These are phyloP conservation scores for Pungitius pungitius DNA, from an alignment of 2,113 vertebrate species.

Conservation along the genomic window DNA sequence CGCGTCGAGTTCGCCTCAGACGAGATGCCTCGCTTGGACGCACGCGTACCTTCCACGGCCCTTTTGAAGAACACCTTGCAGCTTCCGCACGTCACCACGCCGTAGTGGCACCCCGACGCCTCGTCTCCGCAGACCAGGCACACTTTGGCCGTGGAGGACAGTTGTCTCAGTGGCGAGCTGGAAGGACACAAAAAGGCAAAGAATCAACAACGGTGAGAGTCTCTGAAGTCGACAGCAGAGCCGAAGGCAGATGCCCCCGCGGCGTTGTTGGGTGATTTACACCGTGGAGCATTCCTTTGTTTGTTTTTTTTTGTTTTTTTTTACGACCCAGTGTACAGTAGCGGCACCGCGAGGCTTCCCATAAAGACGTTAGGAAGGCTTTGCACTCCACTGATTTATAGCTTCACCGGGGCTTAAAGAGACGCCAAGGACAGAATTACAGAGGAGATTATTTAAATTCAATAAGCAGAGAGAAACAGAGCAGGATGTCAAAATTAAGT, in stretches of 20 bases:
- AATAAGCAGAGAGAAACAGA: conserved; percentile 48
- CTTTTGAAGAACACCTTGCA: conserved; percentile 99
- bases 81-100: conserved; percentile 98
- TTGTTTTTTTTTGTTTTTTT: too few relatives aligned
- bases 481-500: conserved; percentile 49
- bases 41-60: conserved; percentile 99
- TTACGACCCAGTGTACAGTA: conserved; percentile 52
- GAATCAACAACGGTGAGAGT: conserved; percentile 34
- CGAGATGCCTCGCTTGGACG: too few relatives aligned
- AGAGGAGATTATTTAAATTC: conserved; percentile 59
- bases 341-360: conserved; percentile 38
- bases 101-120: conserved; percentile 98
- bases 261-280: conserved; percentile 13
- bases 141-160: conserved; percentile 96
- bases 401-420: conserved; percentile 29
- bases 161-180: conserved; percentile 93
- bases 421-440: conserved; percentile 57
- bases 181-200: conserved; percentile 62
- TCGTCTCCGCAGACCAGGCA: conserved; percentile 98
- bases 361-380: conserved; percentile 54
- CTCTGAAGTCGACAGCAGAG: conserved; percentile 45
- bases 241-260: conserved; percentile 15
- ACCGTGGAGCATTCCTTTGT: conserved; percentile 44
- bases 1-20: neutral
- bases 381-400: conserved; percentile 53